Evolutionary conservation across 92 coral and sea anemone species (phyloP), one percentile per base, ranked within the genome.

Genomic region (Meandrina meandrites): DNA sequence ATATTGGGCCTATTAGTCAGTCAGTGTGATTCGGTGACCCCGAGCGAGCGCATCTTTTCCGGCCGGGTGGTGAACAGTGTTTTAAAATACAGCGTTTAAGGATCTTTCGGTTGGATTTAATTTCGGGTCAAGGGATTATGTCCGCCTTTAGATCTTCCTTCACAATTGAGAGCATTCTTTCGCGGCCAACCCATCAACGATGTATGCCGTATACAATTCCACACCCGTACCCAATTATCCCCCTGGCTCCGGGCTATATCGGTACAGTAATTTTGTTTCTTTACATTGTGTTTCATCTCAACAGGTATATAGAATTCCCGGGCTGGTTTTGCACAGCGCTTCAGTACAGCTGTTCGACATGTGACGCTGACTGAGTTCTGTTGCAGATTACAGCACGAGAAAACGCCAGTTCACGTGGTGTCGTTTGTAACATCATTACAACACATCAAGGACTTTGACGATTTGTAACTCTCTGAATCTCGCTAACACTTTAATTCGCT

Each of bases 131-230:
- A 85, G 67, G 82, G 76, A 78, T 67, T 64, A 90, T 92, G 94
- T 95, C 99, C 79, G 87, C 92, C 60, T 94, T 94, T 81, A 93
- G 94, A 71, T 97, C 99, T 51, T 92, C 99, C 78, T 97, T 97
- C 80, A 92, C 97, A 70, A 97, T 97, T 84, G 99, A 97, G 81
- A 97, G 96, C 84, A 97, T 97, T 83, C 94, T 97, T 78, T 91
- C 99, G 75, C 93, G 97, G 79, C 99, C 99, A 37, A 97, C 98
- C 30, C 96, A 94, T 79, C 95, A 89, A 34, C 91, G 95, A 76
- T 93, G 92, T 81, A 85, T 89, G 77, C 98, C 98, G 18, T 94
- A 88, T 71, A 56, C 95, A 45, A 87, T 89, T 84, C 89, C 92
- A 72, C 98, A 94, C 90, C 96, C 98, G 87, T 93, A 85, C 88